Evolutionary conservation across 1,140 invertebrate genomes (phyloP), one percentile per base, ranked within the genome.

Genomic region (Drosophila pectinifera): DNA sequence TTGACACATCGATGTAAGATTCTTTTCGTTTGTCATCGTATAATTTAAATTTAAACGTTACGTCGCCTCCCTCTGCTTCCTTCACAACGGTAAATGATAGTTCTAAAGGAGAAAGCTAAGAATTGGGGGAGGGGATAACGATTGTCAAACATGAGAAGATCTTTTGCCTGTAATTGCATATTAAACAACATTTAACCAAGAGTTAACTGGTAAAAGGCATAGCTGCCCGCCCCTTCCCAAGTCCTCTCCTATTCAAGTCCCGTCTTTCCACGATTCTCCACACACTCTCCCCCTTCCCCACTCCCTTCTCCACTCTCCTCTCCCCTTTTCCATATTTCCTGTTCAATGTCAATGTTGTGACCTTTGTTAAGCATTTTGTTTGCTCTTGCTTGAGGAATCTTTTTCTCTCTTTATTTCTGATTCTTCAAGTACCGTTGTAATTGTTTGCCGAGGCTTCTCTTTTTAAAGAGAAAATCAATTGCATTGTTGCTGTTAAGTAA

Each of bases 321-420:
- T 18, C 45, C 22, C 41, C 53, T 24, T 14, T 11, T 8, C 45
- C 55, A 63, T 46, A 13, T 58, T 63, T 73, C 79, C 73, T 77
- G 72, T 77, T 86, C 83, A 86, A 86, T 86, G 83, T 88, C 83
- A 88, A 88, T 88, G 83, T 80, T 88, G 83, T 88, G 83, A 88
- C 83, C 83, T 88, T 88, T 88, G 83, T 89, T 89, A 89, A 73
- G 80, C 80, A 89, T 83, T 89, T 89, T 83, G 67, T 83, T 86
- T 83, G 79, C 79, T 62, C 16, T 42, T 36, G 63, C 58, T 56
- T 64, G 77, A 42, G 73, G 82, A 80, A 83, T 82, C 82, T 77
- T 43, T 77, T 38, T 59, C 28, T 54, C 36, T n/a, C 53, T 51
- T 43, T 45, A 43, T 59, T 41, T 53, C 48, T n/a, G 61, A 61